Conservation (phyloP, 64 coral and sea anemone genomes). For the Pocillopora verrucosa region DNA sequence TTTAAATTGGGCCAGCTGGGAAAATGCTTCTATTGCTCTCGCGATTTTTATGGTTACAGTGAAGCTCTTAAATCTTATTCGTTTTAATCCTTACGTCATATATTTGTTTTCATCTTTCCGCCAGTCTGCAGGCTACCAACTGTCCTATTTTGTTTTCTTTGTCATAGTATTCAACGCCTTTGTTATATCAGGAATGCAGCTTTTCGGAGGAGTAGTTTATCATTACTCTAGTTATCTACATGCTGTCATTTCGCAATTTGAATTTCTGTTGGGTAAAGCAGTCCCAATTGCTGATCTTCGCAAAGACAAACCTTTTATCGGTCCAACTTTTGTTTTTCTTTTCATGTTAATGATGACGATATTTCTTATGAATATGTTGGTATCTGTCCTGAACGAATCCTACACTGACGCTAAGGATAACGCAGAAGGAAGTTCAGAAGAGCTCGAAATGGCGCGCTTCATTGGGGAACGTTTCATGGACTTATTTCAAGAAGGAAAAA, state of each 20-base stretch:
- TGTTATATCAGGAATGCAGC: background rate
- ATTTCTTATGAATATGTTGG: constrained; percentile 1
- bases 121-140: background rate
- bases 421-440: background rate
- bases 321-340: background rate
- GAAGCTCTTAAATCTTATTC: constrained; percentile 4
- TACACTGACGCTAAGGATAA: background rate
- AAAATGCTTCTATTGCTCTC: background rate
- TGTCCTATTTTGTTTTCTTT: background rate
- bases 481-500: background rate
- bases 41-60: constrained; percentile 4
- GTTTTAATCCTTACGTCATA: background rate
- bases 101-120: background rate
- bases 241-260: background rate
- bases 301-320: background rate
- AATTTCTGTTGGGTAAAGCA: background rate
- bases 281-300: background rate
- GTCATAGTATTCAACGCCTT: background rate
- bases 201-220: background rate
- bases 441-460: background rate
- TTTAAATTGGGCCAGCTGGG: background rate
- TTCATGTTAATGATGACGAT: constrained; percentile 3
- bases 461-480: background rate
- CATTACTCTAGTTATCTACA: background rate
- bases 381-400: background rate